phyloP scores from a whole-genome alignment of 2,888 invertebrate genomes.

The Hirtodrosophila trivittata region DNA sequence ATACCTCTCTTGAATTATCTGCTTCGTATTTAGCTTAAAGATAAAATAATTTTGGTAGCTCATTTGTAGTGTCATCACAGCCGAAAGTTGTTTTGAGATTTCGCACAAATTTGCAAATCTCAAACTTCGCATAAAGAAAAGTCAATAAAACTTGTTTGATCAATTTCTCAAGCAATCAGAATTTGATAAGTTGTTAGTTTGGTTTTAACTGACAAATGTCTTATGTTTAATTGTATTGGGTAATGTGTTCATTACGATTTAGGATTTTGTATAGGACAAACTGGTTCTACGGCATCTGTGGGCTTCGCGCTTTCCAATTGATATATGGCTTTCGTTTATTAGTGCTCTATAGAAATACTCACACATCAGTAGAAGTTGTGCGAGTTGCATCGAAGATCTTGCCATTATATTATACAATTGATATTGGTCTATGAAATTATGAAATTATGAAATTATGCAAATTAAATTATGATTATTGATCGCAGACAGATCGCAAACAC shows the following conservation, averaged over 20 bases:
- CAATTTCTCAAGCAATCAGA: constrained; percentile 53
- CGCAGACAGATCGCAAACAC: constrained; percentile 29
- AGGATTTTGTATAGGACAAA: constrained; percentile 30
- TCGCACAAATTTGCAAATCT: constrained; percentile 20
- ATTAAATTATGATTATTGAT: constrained; percentile 59
- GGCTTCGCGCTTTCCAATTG: constrained; percentile 39
- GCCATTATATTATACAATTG: constrained; percentile 45
- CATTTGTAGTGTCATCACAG: background rate
- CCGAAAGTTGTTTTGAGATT: constrained; percentile 16
- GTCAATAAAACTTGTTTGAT: constrained; percentile 63
- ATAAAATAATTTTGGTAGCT: no score
- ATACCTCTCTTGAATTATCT: no score
- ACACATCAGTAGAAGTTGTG: constrained; percentile 4
- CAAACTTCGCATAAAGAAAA: constrained; percentile 40
- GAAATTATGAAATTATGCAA: constrained; percentile 76
- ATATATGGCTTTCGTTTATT: constrained; percentile 62
- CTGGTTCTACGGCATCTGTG: constrained; percentile 45
- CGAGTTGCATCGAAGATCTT: no score
- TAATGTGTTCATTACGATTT: constrained; percentile 69
- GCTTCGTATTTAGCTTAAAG: no score
- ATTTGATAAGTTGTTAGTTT: constrained; percentile 61
- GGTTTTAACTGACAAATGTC: constrained; percentile 63
- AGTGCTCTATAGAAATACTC: constrained; percentile 18
- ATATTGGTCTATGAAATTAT: constrained; percentile 69
- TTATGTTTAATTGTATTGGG: constrained; percentile 62